Evolutionary conservation across 2,888 invertebrate genomes (phyloP).

Genomic region (Cartodere bifasciata): DNA sequence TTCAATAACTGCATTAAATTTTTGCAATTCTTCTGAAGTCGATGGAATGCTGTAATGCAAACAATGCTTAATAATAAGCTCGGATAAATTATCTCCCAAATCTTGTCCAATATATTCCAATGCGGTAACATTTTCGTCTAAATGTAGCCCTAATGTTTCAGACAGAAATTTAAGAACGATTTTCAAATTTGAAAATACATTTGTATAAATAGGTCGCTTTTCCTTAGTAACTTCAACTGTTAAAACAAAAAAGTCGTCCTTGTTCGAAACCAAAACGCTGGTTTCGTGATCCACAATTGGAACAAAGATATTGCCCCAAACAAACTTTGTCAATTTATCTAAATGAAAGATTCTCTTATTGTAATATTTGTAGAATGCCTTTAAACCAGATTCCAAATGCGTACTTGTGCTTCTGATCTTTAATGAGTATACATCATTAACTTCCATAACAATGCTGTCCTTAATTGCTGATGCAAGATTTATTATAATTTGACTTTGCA

Average conservation of each 20-base stretch:
- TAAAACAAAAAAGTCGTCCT: constrained; percentile 24
- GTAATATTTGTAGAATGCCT: constrained; percentile 24
- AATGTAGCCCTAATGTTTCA: constrained; percentile 40
- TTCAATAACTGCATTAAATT: constrained; percentile 42
- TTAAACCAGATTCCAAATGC: constrained; percentile 35
- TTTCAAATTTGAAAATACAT: constrained; percentile 45
- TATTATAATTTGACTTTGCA: too few species aligned
- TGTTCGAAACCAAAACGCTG: constrained; percentile 33
- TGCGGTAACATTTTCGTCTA: constrained; percentile 35
- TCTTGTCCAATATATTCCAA: constrained; percentile 44
- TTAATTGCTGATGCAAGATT: too few species aligned
- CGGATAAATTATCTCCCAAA: constrained; percentile 46
- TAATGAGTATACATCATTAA: constrained; percentile 32
- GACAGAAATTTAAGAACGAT: constrained; percentile 45
- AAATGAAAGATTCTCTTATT: too few species aligned
- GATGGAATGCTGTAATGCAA: constrained; percentile 65
- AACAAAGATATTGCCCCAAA: constrained; percentile 44
- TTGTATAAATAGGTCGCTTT: constrained; percentile 37
- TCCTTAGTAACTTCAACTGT: constrained; percentile 32
- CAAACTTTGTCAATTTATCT: constrained; percentile 38
- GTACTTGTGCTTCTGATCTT: constrained; percentile 27
- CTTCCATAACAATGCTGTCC: constrained; percentile 28
- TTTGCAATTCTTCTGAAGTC: constrained; percentile 54
- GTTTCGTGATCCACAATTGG: constrained; percentile 43
- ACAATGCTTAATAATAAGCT: constrained; percentile 58